Evolutionary conservation across 2,888 invertebrate genomes (phyloP), one percentile per base, ranked within the genome.

Genomic region (Pollenia amentaria): DNA sequence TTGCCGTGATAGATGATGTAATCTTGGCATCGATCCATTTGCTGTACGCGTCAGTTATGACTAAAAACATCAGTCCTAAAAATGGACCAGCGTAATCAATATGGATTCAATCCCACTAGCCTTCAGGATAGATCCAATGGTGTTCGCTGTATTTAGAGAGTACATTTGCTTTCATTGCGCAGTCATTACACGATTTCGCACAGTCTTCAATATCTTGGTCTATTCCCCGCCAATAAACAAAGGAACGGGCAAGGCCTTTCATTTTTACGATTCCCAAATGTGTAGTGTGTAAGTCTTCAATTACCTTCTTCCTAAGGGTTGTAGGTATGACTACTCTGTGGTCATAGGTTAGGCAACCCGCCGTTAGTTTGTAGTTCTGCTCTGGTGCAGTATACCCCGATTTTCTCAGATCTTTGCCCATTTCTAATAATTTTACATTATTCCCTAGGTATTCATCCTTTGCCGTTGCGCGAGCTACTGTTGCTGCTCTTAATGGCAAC

Each of bases 61-160:
- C 87, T 6, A 93, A 82, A 44, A 91, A 89, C 89, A 89, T 90
- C 10, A 80, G 81, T 11, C 90, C 91, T 11, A 89, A 72, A 65
- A 92, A 88, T 38, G 92, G 93, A 11, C 93, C 93, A 10, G 93
- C 92, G 89, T 92, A 94, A 87, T 94, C 94, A 12, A 84, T 62
- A 18, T 84, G 81, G 7, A 81, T 48, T 12, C 80, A 44, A 1
- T 84, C 73, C 80, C 73, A 82, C 3, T 73, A 69, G 1, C 69
- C 75, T 16, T 77, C 81, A 12, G 80, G 76, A 18, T 83, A 87
- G 7, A 46, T 46, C 83, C 72, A 86, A 16, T 86, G 86, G 42
- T 86, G 83, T 11, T 83, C 75, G 10, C 18, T 38, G 38, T 46
- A 77, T 65, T 60, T 55, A 8, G 44, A n/a, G 2, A 57, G 76